Conservation (phyloP, 2,888 invertebrate genomes). For the Archips crataeganus region DNA sequence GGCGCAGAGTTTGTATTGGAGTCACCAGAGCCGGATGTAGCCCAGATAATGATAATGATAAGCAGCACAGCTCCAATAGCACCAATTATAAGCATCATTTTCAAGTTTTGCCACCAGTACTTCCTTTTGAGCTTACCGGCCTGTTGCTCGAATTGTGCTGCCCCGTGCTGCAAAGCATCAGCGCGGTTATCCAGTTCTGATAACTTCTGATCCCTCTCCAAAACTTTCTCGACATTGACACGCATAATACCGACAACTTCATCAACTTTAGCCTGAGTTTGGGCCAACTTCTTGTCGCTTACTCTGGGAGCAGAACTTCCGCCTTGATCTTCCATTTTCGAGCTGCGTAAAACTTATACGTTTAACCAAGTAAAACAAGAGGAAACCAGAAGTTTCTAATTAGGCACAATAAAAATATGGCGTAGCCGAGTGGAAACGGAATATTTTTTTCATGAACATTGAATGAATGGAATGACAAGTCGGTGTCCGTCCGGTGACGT, state of each 20-base stretch:
- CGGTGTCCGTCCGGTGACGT: constrained; percentile 53
- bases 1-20: constrained; percentile 47
- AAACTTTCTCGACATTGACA: constrained; percentile 98
- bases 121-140: constrained; percentile 98
- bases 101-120: constrained; percentile 99
- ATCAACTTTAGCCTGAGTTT: constrained; percentile 83
- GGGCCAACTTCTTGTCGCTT: constrained; percentile 82
- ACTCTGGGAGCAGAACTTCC: constrained; percentile 81
- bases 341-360: constrained; percentile 4
- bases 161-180: constrained; percentile 97
- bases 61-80: constrained; percentile 93
- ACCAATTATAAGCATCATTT: constrained; percentile 97
- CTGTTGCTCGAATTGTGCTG: constrained; percentile 98
- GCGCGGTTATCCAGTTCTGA: constrained; percentile 98
- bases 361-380: constrained; percentile 12
- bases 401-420: constrained; percentile 53
- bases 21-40: constrained; percentile 63
- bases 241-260: constrained; percentile 97
- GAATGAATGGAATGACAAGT: constrained; percentile 52
- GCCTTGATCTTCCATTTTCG: constrained; percentile 81
- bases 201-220: constrained; percentile 97
- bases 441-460: constrained; percentile 17
- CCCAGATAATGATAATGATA: constrained; percentile 92
- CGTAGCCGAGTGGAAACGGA: constrained; percentile 48
- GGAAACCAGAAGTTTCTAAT: constrained; percentile 14